Evolutionary conservation across 2,113 vertebrate genomes (phyloP).

Genomic region (Rhabdomys dilectus): DNA sequence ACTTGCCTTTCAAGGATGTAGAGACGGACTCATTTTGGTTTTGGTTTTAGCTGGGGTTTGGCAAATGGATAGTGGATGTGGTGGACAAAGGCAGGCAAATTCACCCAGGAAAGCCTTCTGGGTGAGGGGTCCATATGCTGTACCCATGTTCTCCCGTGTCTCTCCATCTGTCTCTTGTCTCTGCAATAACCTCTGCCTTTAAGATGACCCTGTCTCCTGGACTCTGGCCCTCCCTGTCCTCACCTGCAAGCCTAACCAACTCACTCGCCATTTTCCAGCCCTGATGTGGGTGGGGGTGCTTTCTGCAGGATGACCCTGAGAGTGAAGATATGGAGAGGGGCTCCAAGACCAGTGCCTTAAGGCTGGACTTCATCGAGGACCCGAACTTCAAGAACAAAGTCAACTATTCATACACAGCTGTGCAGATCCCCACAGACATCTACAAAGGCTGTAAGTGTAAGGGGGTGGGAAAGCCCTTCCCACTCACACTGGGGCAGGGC

Average conservation of each 20-base stretch:
- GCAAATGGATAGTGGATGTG: background rate
- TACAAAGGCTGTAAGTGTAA: constrained; percentile 99
- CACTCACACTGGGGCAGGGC: accelerated
- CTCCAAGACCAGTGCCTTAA: constrained; percentile 89
- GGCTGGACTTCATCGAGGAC: constrained; percentile 96
- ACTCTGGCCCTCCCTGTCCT: background rate
- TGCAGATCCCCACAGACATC: constrained; percentile 99
- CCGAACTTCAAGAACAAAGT: constrained; percentile 98
- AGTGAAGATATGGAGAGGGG: constrained; percentile 92
- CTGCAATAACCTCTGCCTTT: background rate
- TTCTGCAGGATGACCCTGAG: constrained; percentile 91
- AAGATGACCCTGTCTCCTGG: background rate
- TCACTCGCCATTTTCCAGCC: background rate
- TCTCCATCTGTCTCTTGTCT: constrained; percentile 18
- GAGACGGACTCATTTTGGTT: background rate
- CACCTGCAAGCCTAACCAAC: background rate
- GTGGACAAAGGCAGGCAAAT: background rate
- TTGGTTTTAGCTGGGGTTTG: constrained; percentile 42
- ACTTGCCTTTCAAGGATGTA: constrained; percentile 87
- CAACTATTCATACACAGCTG: constrained; percentile 97
- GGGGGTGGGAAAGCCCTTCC: accelerated
- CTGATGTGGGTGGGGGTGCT: constrained; percentile 25
- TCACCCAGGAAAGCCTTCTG: background rate
- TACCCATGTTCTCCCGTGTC: background rate
- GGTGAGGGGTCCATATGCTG: background rate